phyloP scores from a whole-genome alignment of 2,888 invertebrate species.

The Noctua janthe region DNA sequence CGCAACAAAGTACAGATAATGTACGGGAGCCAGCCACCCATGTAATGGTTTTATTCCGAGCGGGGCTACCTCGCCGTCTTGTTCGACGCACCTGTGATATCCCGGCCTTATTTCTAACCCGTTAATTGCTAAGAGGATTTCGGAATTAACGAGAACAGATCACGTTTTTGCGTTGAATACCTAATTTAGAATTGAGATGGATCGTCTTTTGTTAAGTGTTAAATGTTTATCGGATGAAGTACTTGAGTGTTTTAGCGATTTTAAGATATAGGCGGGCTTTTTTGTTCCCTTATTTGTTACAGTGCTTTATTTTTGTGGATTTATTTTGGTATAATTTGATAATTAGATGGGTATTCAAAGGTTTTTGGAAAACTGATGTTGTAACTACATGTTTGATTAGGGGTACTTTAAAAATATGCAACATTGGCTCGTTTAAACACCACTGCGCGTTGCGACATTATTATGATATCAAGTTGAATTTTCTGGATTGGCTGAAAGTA shows the following conservation, averaged over 20 bases:
- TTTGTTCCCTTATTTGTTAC: not conserved
- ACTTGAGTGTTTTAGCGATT: slow-evolving; percentile 34
- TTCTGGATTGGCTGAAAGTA: not conserved
- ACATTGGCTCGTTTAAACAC: not conserved
- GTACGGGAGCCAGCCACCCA: slow-evolving; percentile 45
- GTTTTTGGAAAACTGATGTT: not conserved
- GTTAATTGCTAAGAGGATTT: slow-evolving; percentile 68
- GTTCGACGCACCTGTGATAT: slow-evolving; percentile 61
- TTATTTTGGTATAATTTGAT: not conserved
- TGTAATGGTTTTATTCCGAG: slow-evolving; percentile 64
- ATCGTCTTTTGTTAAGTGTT: slow-evolving; percentile 55
- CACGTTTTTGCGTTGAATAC: slow-evolving; percentile 56
- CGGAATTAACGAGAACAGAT: slow-evolving; percentile 63
- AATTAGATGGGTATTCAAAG: not conserved
- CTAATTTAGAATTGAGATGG: slow-evolving; percentile 59
- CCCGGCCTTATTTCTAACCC: slow-evolving; percentile 60
- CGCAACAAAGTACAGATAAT: slow-evolving; percentile 43
- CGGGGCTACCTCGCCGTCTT: slow-evolving; percentile 50
- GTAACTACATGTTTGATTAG: not conserved
- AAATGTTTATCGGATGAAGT: slow-evolving; percentile 37
- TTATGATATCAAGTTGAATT: not conserved
- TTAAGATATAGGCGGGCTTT: not conserved
- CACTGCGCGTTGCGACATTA: not conserved
- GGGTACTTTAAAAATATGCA: not conserved
- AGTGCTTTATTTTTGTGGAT: not conserved